Conservation (phyloP, 64 coral and sea anemone species). For the Dendronephthya gigantea region DNA sequence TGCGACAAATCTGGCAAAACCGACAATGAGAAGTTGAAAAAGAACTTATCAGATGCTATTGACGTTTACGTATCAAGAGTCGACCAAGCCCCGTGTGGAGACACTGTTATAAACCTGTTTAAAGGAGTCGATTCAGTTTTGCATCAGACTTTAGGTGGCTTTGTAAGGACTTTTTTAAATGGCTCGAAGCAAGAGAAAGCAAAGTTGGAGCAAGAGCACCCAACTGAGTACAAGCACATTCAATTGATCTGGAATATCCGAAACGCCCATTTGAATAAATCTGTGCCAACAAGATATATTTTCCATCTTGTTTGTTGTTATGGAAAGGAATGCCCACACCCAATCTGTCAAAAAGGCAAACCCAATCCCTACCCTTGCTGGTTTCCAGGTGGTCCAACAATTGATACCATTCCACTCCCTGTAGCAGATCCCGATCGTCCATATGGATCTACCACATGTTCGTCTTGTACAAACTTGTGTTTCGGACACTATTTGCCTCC, state of each 20-base stretch:
- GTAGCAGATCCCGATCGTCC: conserved; percentile 10
- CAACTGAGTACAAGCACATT: neutral
- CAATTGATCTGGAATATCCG: neutral
- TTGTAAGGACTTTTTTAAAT: conserved; percentile 11
- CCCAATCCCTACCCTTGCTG: neutral
- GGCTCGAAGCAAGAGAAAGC: conserved; percentile 21
- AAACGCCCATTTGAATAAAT: neutral
- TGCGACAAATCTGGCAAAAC: conserved; percentile 6
- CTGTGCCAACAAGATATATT: conserved; percentile 14
- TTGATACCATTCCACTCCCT: neutral
- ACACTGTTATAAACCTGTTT: conserved; percentile 35
- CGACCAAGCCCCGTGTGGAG: conserved; percentile 35
- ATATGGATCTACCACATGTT: neutral
- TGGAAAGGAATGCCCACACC: neutral
- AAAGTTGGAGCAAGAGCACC: conserved; percentile 2
- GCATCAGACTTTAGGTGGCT: neutral
- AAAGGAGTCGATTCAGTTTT: conserved; percentile 16
- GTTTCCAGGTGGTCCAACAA: conserved; percentile 39
- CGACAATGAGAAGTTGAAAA: conserved; percentile 28
- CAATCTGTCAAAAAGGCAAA: neutral
- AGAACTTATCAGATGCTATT: conserved; percentile 43
- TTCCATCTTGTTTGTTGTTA: conserved; percentile 16
- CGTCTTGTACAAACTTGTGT: conserved; percentile 1
- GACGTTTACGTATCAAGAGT: conserved; percentile 42
- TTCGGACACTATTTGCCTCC: conserved; percentile 2